A percentile compares a stretch with the other conserved stretches of the same genome.
Evolutionary conservation across 2,113 vertebrate genomes (phyloP).

Genomic region (Miniopterus natalensis): DNA sequence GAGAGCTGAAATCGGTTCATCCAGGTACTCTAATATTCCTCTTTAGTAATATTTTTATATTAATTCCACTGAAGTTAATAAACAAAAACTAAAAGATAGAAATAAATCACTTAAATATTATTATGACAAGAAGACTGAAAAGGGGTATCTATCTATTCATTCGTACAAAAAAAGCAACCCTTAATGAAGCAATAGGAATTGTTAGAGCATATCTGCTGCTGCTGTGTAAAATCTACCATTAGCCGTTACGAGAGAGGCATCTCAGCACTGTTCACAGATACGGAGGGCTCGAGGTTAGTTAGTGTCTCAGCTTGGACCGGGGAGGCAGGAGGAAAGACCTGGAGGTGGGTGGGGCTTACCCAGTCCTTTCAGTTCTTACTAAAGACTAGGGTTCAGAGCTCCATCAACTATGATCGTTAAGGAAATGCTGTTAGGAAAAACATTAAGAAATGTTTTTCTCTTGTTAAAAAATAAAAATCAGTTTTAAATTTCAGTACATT

Average conservation of each 20-base stretch:
- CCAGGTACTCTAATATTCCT: conserved; percentile 63
- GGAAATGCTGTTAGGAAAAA: neutral
- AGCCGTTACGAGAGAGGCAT: conserved; percentile 64
- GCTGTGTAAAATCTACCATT: conserved; percentile 76
- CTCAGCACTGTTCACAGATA: conserved; percentile 68
- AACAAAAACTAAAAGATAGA: conserved; percentile 60
- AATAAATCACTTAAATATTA: conserved; percentile 73
- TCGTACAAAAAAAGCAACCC: conserved; percentile 68
- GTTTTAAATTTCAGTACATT: neutral
- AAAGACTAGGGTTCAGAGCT: neutral
- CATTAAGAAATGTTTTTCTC: conserved; percentile 31
- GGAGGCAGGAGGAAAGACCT: conserved; percentile 62
- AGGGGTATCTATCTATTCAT: conserved; percentile 82
- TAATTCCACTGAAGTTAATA: conserved; percentile 77
- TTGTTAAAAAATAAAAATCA: conserved; percentile 59
- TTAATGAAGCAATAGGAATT: conserved; percentile 88
- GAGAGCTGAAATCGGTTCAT: conserved; percentile 78
- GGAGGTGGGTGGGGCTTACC: conserved; percentile 40
- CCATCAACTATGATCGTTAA: neutral
- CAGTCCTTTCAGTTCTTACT: neutral
- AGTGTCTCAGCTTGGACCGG: conserved; percentile 7
- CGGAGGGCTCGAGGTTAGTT: neutral
- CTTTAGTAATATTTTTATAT: conserved; percentile 74
- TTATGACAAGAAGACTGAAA: conserved; percentile 84
- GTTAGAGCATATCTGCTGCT: conserved; percentile 76